Conservation (phyloP, 2,113 vertebrate species). For the Cepphus grylle region DNA sequence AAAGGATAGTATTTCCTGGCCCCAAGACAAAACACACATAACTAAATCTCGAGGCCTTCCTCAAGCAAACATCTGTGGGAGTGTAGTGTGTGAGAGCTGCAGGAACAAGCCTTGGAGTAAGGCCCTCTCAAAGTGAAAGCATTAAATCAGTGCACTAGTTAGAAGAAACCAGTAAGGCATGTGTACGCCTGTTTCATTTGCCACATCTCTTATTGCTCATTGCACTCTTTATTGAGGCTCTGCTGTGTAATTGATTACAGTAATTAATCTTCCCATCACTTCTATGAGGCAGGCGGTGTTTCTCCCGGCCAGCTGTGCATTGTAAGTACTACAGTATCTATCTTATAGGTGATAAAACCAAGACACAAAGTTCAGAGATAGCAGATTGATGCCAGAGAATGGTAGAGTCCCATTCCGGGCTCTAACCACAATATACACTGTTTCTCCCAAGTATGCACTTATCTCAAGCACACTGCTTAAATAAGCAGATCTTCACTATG, state of each 20-base stretch:
- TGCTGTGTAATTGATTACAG: neutral
- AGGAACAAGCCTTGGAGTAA: neutral
- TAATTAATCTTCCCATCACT: neutral
- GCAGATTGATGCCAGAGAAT: neutral
- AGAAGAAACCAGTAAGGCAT: neutral
- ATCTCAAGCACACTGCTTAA: neutral
- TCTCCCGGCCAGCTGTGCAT: neutral
- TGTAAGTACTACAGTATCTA: neutral
- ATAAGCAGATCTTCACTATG: neutral
- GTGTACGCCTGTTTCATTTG: neutral
- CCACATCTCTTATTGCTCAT: neutral
- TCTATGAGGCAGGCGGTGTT: neutral
- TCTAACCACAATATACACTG: neutral
- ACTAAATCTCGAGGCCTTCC: neutral
- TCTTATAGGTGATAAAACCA: neutral
- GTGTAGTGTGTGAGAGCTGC: constrained; percentile 17
- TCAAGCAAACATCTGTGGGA: constrained; percentile 5
- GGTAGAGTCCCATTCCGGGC: neutral
- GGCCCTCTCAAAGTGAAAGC: neutral
- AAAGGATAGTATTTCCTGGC: constrained; percentile 40
- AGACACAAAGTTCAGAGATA: neutral
- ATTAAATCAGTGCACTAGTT: neutral
- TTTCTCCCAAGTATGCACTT: neutral
- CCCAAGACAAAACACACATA: constrained; percentile 6
- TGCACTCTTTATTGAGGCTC: neutral